Conservation (phyloP, 1,140 invertebrate species). For the Lucilia cuprina region DNA sequence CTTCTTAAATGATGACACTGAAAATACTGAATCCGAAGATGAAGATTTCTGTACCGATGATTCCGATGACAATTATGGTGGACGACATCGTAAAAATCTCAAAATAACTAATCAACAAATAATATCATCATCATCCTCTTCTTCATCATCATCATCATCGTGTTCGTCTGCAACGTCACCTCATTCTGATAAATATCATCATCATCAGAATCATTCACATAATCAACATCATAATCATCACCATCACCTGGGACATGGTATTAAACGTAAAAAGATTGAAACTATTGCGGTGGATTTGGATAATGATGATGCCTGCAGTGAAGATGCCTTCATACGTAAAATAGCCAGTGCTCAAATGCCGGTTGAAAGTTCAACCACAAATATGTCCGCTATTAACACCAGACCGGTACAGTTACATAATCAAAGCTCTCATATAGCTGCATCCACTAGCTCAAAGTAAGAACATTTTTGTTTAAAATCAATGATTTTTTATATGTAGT, state of each 20-base stretch:
- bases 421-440: neutral
- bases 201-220: neutral
- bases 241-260: neutral
- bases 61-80: slow-evolving; percentile 36
- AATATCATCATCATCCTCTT: slow-evolving; percentile 9
- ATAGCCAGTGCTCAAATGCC: slow-evolving; percentile 45
- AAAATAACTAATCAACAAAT: neutral
- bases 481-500: neutral
- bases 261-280: slow-evolving; percentile 70
- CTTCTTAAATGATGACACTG: slow-evolving; percentile 32
- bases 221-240: neutral
- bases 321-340: slow-evolving; percentile 60
- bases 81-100: slow-evolving; percentile 12
- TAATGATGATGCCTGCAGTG: slow-evolving; percentile 71
- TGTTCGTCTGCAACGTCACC: neutral
- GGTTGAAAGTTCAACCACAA: neutral
- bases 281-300: slow-evolving; percentile 67
- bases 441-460: slow-evolving; percentile 37
- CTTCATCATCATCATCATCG: neutral
- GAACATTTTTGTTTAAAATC: slow-evolving; percentile 24
- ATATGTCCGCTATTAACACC: neutral
- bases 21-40: slow-evolving; percentile 32
- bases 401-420: neutral
- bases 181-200: neutral
- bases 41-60: slow-evolving; percentile 41